A percentile compares a stretch with the other conserved stretches of the same genome.
These are phyloP conservation scores for Blastobasis adustella DNA, from an alignment of 2,888 invertebrate genomes.

Conservation along the genomic window DNA sequence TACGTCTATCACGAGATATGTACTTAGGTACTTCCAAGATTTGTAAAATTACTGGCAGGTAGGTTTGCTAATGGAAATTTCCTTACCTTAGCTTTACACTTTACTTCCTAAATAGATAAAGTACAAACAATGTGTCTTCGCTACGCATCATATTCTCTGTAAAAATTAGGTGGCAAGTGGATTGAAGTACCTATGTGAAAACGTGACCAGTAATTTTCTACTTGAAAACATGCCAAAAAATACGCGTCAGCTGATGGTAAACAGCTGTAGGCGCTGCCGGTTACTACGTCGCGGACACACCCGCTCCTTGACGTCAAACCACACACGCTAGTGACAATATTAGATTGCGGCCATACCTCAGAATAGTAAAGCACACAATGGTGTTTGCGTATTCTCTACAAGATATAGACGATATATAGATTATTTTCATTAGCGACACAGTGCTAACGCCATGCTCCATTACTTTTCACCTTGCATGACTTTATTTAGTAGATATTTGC, in stretches of 20 bases:
- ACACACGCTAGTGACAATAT: conserved; percentile 2
- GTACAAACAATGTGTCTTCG: too few species aligned
- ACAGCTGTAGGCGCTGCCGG: conserved; percentile 16
- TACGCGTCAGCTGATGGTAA: conserved; percentile 40
- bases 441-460: background rate
- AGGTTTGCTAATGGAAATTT: too few species aligned
- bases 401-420: conserved; percentile 15
- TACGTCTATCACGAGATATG: too few species aligned
- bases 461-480: background rate
- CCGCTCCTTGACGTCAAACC: conserved; percentile 32
- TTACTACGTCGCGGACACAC: conserved; percentile 57
- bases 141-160: too few species aligned
- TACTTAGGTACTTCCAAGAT: too few species aligned
- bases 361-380: background rate
- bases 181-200: background rate
- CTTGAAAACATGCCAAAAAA: conserved; percentile 24
- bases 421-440: conserved; percentile 15
- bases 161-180: background rate
- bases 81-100: too few species aligned
- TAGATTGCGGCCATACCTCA: background rate
- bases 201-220: background rate
- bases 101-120: too few species aligned
- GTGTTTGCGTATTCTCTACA: conserved; percentile 9
- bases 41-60: too few species aligned
- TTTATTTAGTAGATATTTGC: background rate